Evolutionary conservation across 2,888 invertebrate species (phyloP), one percentile per base, ranked within the genome.

Genomic region (Nycteola revayana): DNA sequence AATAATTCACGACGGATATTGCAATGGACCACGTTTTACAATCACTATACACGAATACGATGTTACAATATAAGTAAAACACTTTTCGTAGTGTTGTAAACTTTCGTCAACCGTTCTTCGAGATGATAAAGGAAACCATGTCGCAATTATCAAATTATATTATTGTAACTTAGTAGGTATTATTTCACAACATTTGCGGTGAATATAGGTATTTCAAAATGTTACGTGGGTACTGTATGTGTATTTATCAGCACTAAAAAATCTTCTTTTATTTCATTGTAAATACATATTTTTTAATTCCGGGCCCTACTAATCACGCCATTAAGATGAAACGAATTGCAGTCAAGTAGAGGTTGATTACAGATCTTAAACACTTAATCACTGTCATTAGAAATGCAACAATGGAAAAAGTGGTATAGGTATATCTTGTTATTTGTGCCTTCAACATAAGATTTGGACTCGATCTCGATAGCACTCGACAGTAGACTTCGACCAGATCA

Each of bases 391-490:
- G 40, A 25, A 37, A 44, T 49, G 44, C 24, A 38, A 53, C 49
- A 51, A 52, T 52, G 25, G 29, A 38, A 48, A 49, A 48, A 25
- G 33, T 28, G 55, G 26, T 44, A 39, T 14, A 14, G n/a, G n/a
- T n/a, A 35, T 53, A 49, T 45, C 49, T 49, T 58, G 66, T 66
- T 58, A 49, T 61, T 60, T 57, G 52, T 14, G 41, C 47, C 50
- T 49, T 31, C 49, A 50, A 56, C 52, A 57, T 49, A 50, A 46
- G 58, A 61, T 75, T 72, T 75, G n/a, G n/a, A n/a, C n/a, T n/a
- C n/a, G n/a, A n/a, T n/a, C n/a, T n/a, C n/a, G n/a, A n/a, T n/a
- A n/a, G n/a, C n/a, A n/a, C n/a, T n/a, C n/a, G n/a, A n/a, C n/a
- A n/a, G n/a, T n/a, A n/a, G n/a, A n/a, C n/a, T n/a, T n/a, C n/a